phyloP scores from a whole-genome alignment of 2,888 invertebrate species.

The Tipula helvola region DNA sequence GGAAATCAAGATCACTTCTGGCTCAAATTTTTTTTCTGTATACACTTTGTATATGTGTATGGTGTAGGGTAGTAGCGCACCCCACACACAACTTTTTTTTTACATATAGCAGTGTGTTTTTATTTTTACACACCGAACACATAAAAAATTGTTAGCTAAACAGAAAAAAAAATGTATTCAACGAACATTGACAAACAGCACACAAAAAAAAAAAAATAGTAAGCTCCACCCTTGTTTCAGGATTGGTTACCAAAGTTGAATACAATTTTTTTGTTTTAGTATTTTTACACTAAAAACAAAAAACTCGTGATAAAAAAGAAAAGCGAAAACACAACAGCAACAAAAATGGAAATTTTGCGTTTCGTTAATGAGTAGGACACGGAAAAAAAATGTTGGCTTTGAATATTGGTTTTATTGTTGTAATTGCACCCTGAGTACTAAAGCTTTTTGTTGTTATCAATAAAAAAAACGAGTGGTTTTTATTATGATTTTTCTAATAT shows the following conservation, averaged over 20 bases:
- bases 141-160: neutral
- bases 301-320: neutral
- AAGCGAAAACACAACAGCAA: neutral
- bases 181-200: neutral
- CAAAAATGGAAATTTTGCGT: neutral
- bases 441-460: neutral
- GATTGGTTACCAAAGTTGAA: slow-evolving; percentile 7
- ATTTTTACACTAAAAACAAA: neutral
- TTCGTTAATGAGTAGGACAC: neutral
- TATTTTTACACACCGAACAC: neutral
- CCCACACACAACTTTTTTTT: neutral
- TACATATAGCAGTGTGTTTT: neutral
- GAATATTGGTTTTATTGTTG: neutral
- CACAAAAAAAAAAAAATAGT: neutral
- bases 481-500: neutral
- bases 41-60: neutral
- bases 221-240: slow-evolving; percentile 8
- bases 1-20: neutral
- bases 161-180: neutral
- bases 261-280: neutral
- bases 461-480: neutral
- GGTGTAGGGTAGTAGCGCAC: neutral
- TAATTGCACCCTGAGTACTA: neutral
- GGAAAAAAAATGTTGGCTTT: neutral
- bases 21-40: neutral